A percentile compares a stretch with the other conserved stretches of the same genome.
phyloP scores from a whole-genome alignment of 1,140 invertebrate species.

The Lordiphosa stackelbergi region DNA sequence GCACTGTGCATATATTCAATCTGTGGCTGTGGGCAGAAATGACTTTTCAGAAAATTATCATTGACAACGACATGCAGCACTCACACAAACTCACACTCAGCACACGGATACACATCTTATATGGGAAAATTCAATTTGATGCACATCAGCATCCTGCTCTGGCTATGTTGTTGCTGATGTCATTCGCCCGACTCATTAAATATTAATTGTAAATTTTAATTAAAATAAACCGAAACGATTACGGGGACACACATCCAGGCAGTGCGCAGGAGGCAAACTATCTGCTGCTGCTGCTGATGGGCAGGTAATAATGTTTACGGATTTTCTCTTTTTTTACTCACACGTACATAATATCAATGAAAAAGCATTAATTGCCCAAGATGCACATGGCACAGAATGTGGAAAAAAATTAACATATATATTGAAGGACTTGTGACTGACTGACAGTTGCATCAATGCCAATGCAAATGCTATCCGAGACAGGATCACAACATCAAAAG shows the following conservation, averaged over 20 bases:
- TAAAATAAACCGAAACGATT: slow-evolving; percentile 70
- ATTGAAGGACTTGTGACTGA: slow-evolving; percentile 37
- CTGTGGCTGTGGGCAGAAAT: slow-evolving; percentile 36
- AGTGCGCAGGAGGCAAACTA: slow-evolving; percentile 10
- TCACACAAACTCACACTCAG: slow-evolving; percentile 21
- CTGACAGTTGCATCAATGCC: slow-evolving; percentile 12
- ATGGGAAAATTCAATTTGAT: slow-evolving; percentile 63
- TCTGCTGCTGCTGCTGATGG: slow-evolving; percentile 31
- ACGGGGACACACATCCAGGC: slow-evolving; percentile 5
- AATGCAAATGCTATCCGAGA: not conserved
- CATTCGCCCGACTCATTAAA: slow-evolving; percentile 63
- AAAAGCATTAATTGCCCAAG: slow-evolving; percentile 48
- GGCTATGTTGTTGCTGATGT: slow-evolving; percentile 39
- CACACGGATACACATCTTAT: slow-evolving; percentile 20
- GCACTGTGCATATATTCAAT: slow-evolving; percentile 30
- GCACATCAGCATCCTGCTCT: slow-evolving; percentile 33
- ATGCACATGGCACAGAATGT: not conserved
- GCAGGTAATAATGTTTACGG: slow-evolving; percentile 65
- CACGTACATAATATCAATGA: slow-evolving; percentile 9
- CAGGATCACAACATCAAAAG: not conserved
- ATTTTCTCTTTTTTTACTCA: slow-evolving; percentile 24
- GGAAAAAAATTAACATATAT: slow-evolving; percentile 48
- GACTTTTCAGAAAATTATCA: slow-evolving; percentile 55
- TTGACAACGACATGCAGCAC: slow-evolving; percentile 21
- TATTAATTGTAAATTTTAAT: slow-evolving; percentile 76